A percentile compares a stretch with the other conserved stretches of the same genome.
These are phyloP conservation scores for Crenichthys baileyi DNA, from an alignment of 2,797 vertebrate species.

Conservation along the genomic window DNA sequence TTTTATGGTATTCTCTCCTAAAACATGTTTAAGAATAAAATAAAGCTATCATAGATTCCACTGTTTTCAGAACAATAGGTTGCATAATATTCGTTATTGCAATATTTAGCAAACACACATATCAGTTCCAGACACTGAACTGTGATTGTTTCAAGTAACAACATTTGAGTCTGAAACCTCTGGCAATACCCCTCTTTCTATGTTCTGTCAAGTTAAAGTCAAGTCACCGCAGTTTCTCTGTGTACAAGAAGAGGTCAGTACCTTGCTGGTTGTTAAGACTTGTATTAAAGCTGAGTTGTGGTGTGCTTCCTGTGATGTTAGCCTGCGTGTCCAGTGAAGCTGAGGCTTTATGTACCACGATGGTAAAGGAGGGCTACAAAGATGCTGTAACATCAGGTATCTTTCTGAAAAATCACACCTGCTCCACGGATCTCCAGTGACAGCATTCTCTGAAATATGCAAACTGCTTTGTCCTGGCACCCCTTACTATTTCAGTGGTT, in stretches of 20 bases:
- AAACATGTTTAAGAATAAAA: conserved; percentile 12
- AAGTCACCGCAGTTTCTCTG: background rate
- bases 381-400: conserved; percentile 35
- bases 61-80: conserved; percentile 21
- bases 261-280: conserved; percentile 46
- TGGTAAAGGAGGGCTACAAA: conserved; percentile 7
- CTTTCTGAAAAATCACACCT: conserved; percentile 24
- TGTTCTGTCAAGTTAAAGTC: conserved; percentile 17
- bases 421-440: conserved; percentile 28
- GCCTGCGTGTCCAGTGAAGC: conserved; percentile 37
- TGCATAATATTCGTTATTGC: conserved; percentile 13
- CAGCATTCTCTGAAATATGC: conserved; percentile 19
- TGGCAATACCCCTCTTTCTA: background rate
- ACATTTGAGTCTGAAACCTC: conserved; percentile 27
- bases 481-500: conserved; percentile 11
- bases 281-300: conserved; percentile 37
- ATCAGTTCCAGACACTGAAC: background rate
- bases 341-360: conserved; percentile 23
- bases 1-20: conserved; percentile 17
- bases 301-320: conserved; percentile 30
- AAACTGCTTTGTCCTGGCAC: conserved; percentile 28
- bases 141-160: conserved; percentile 50
- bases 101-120: conserved; percentile 40
- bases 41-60: conserved; percentile 8
- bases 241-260: conserved; percentile 31